Conservation (phyloP, 2,113 vertebrate genomes). For the Tragulus kanchil region DNA sequence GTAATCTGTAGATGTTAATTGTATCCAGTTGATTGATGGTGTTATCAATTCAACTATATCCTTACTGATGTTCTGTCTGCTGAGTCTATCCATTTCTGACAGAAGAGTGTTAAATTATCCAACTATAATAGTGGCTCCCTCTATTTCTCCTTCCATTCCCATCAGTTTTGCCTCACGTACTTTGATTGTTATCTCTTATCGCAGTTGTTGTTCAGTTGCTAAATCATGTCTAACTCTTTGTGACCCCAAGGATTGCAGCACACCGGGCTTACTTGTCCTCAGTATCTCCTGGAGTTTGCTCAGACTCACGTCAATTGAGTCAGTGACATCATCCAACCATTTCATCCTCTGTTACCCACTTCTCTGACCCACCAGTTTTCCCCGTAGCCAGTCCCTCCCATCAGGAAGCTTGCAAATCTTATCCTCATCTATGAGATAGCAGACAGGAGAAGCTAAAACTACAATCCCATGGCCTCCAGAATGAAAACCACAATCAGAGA, state of each 20-base stretch:
- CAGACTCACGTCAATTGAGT: not conserved
- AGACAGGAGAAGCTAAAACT: not conserved
- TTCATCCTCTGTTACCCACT: not conserved
- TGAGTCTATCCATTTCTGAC: not conserved
- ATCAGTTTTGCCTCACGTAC: not conserved
- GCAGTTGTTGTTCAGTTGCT: not conserved
- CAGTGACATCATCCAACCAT: not conserved
- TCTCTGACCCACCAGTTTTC: not conserved
- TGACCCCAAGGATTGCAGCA: not conserved
- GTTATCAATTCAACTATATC: not conserved
- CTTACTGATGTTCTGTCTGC: not conserved
- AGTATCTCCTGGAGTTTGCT: not conserved
- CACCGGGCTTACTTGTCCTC: not conserved
- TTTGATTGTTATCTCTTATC: not conserved
- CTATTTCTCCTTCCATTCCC: constrained; percentile 7
- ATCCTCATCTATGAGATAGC: not conserved
- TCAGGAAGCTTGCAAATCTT: not conserved
- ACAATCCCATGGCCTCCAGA: not conserved
- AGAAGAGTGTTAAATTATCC: not conserved
- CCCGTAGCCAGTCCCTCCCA: not conserved
- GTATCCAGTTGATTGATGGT: not conserved
- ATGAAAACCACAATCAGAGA: not conserved
- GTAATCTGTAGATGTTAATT: not conserved
- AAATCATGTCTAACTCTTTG: not conserved
- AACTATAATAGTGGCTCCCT: not conserved